Percentiles rank a stretch among this genome's conserved stretches.
Conservation (phyloP, 2,797 vertebrate species). For the Phataginus tricuspis region DNA sequence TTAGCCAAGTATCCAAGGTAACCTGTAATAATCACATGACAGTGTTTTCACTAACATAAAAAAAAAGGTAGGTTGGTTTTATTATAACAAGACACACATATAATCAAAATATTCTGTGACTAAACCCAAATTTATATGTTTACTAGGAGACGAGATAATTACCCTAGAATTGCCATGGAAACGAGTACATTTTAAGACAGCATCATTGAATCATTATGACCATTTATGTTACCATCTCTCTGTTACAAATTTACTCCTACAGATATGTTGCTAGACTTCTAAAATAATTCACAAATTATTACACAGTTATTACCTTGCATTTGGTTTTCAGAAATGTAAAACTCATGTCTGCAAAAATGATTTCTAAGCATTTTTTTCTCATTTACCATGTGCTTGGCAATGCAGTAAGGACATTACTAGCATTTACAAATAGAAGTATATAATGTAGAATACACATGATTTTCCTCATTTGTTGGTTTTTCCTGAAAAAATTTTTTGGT, state of each 20-base stretch:
- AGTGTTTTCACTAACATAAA: conserved; percentile 56
- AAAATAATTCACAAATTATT: conserved; percentile 76
- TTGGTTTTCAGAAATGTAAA: conserved; percentile 62
- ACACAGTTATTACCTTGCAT: conserved; percentile 53
- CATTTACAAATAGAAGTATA: background rate
- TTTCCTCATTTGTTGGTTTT: background rate
- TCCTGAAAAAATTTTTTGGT: background rate
- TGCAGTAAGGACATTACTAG: background rate
- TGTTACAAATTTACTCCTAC: conserved; percentile 64
- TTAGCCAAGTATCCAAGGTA: conserved; percentile 52
- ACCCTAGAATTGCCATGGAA: conserved; percentile 70
- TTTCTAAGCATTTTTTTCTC: conserved; percentile 41
- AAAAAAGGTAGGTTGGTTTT: conserved; percentile 9
- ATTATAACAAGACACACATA: conserved; percentile 39
- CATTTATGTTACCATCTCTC: conserved; percentile 51
- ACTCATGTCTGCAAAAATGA: conserved; percentile 22
- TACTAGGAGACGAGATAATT: conserved; percentile 75
- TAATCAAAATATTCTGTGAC: conserved; percentile 66
- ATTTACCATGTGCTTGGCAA: conserved; percentile 6
- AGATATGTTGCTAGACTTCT: conserved; percentile 51
- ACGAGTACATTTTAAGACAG: conserved; percentile 57
- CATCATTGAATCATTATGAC: conserved; percentile 65
- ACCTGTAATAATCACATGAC: conserved; percentile 8
- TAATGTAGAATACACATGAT: background rate
- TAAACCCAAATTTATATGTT: conserved; percentile 66